Conservation (phyloP, 2,797 vertebrate genomes). For the Myripristis murdjan region DNA sequence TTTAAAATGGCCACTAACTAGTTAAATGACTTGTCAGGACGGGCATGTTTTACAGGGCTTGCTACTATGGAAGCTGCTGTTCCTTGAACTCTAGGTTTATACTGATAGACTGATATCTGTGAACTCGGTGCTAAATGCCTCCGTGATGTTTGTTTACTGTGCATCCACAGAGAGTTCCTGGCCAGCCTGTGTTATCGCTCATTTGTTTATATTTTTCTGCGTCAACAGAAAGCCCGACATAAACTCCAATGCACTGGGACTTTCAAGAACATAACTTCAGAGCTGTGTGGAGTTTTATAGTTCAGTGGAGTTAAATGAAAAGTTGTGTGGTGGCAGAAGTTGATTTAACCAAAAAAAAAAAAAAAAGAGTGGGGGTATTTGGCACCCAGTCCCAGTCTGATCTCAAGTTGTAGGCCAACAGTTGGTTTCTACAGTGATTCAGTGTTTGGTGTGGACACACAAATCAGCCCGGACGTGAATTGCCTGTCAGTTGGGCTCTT, state of each 20-base stretch:
- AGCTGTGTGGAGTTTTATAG: neutral
- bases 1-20: neutral
- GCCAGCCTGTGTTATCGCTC: neutral
- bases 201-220: conserved; percentile 11
- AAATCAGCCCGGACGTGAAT: conserved; percentile 67
- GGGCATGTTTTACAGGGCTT: neutral
- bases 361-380: conserved; percentile 34
- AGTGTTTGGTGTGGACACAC: conserved; percentile 65
- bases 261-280: conserved; percentile 3
- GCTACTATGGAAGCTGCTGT: neutral
- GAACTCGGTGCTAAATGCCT: conserved; percentile 29
- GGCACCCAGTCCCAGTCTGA: conserved; percentile 32
- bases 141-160: conserved; percentile 46
- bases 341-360: conserved; percentile 13
- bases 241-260: conserved; percentile 1
- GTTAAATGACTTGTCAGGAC: neutral
- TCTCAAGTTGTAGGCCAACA: conserved; percentile 49
- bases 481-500: conserved; percentile 53
- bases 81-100: conserved; percentile 19
- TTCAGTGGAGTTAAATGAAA: conserved; percentile 28
- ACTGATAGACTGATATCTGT: conserved; percentile 3
- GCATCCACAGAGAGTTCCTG: conserved; percentile 13
- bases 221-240: conserved; percentile 14
- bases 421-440: conserved; percentile 71
- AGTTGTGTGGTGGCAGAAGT: conserved; percentile 32